Evolutionary conservation across 2,888 invertebrate species (phyloP), one percentile per base, ranked within the genome.

Genomic region (Entomobrya multifasciata): DNA sequence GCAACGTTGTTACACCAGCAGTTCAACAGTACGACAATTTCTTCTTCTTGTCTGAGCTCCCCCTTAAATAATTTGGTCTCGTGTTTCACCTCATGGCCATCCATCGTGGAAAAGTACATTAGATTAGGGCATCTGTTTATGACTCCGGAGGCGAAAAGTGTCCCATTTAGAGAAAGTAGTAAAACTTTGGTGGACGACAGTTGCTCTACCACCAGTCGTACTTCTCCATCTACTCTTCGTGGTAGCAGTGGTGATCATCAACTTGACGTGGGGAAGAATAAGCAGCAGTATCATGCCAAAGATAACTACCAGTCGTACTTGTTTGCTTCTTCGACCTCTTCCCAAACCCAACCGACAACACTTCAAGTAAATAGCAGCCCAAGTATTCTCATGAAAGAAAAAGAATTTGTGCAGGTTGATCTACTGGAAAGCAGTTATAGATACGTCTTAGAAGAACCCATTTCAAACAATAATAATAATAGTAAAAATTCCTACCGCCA

Each of bases 111-210:
- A 83, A 84, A 84, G 77, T 77, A 67, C 84, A 84, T 77, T 84
- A 84, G 77, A 78, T 78, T 84, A 67, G 84, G 84, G 70, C 84
- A 84, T 84, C 84, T 77, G 84, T 84, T 84, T 84, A 84, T 84
- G 77, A 84, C 77, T 84, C 77, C 77, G 57, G 84, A 77, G 84
- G 84, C 77, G 77, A 84, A 84, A 84, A 84, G 84, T 84, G 84
- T 84, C 84, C 84, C 84, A 84, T 84, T 84, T 84, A 67, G 70
- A 77, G 84, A 78, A 84, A 57, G 77, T 67, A 84, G 77, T 77
- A 77, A 84, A 84, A 84, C 76, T 84, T 84, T 84, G 36, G 22
- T 5, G 11, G 78, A 52, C 65, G 70, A 52, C 72, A 25, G 52
- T n/a, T 30, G 3, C 27, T 25, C 72, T 30, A 49, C 72, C 72